Evolutionary conservation across 2,888 invertebrate genomes (phyloP).

Genomic region (Axea sp.): DNA sequence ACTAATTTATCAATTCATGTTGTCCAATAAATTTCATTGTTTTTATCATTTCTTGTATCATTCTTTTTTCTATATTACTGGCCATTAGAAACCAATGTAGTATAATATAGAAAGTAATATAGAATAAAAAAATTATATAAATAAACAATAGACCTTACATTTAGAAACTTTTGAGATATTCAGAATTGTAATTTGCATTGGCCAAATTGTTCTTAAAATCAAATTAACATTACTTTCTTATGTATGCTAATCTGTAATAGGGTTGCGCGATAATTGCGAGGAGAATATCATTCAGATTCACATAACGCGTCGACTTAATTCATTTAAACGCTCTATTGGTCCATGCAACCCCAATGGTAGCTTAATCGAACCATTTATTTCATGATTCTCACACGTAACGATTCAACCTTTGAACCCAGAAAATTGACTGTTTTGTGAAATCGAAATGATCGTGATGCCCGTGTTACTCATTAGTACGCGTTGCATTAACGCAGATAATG

Average conservation of each 20-base stretch:
- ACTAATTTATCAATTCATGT: no score
- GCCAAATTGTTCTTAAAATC: background rate
- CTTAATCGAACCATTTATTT: constrained; percentile 72
- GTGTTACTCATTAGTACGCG: constrained; percentile 30
- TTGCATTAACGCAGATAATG: constrained; percentile 14
- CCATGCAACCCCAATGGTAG: constrained; percentile 69
- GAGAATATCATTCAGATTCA: constrained; percentile 46
- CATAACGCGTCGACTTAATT: constrained; percentile 70
- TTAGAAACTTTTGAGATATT: no score
- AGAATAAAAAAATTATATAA: no score
- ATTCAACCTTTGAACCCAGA: constrained; percentile 54
- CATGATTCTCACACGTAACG: constrained; percentile 56
- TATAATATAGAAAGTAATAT: no score
- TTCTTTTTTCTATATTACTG: no score
- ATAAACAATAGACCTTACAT: no score
- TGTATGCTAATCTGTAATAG: constrained; percentile 2
- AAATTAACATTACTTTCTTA: background rate
- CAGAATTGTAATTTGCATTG: background rate
- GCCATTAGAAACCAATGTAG: no score
- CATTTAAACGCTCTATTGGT: constrained; percentile 75
- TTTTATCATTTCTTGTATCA: no score
- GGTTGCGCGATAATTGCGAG: constrained; percentile 30
- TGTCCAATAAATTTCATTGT: no score
- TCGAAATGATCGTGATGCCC: constrained; percentile 36
- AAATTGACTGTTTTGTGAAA: constrained; percentile 56